These are phyloP conservation scores for Sebastes taczanowskii DNA, from an alignment of 2,797 vertebrate species.

Conservation along the genomic window DNA sequence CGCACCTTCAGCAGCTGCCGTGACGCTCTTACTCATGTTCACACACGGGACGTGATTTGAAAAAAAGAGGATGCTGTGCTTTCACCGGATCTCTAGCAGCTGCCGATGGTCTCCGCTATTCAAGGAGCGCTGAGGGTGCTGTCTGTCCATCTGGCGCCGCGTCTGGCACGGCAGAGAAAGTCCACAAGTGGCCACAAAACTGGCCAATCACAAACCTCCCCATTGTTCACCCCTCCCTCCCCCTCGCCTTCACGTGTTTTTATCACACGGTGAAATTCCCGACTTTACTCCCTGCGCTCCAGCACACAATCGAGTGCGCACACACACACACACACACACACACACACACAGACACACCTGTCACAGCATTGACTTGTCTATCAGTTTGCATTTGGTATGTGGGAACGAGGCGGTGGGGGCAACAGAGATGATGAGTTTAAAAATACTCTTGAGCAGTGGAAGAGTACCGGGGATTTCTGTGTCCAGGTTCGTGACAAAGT, in stretches of 20 bases:
- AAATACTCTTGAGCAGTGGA: constrained; percentile 69
- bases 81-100: constrained; percentile 53
- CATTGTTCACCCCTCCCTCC: constrained; percentile 1
- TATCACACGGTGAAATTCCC: constrained; percentile 17
- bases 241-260: neutral
- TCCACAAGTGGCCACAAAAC: constrained; percentile 31
- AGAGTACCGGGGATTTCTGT: constrained; percentile 61
- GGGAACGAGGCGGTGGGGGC: constrained; percentile 52
- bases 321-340: constrained; percentile 2
- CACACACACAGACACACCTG: constrained; percentile 18
- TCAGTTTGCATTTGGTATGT: constrained; percentile 64
- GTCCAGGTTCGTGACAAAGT: constrained; percentile 69
- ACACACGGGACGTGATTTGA: constrained; percentile 33
- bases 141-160: constrained; percentile 33
- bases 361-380: constrained; percentile 37
- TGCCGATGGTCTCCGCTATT: constrained; percentile 49
- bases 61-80: constrained; percentile 37
- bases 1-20: constrained; percentile 46
- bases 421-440: constrained; percentile 71
- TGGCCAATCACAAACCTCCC: constrained; percentile 16
- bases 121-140: constrained; percentile 40
- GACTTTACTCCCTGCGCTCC: constrained; percentile 2
- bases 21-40: constrained; percentile 44
- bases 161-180: constrained; percentile 21
- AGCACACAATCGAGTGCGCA: neutral